Base-by-base conservation (phyloP, 1,140 invertebrate species). In the Heterodera schachtii region DNA sequence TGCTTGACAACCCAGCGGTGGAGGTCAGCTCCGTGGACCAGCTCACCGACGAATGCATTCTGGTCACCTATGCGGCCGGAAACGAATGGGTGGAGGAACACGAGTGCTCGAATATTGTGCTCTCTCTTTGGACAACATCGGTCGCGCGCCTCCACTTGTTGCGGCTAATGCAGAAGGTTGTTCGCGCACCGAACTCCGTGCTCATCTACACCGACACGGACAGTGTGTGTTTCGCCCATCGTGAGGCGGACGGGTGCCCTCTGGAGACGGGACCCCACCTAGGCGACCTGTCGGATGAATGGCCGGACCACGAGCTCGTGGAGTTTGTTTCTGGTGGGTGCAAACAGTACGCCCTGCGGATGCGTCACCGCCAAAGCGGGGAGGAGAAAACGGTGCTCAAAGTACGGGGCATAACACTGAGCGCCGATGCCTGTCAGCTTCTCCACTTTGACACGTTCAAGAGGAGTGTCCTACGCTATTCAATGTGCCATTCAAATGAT, bases 371-470 rank as follows among this genome's bases (percentile, higher is more conserved):
- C 0, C 13, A 75, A 67, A 73, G 41, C 3, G 41, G 41, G 60
- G 60, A 73, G 31, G 43, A 78, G 13, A 73, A 78, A 43, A 78
- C 13, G 3, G 8, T 78, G 2, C 16, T 78, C 3, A 78, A 78
- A 78, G 5, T 78, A 1, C 11, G 77, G 1, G 77, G 77, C 6
- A 78, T 78, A 3, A 78, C 77, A 3, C 47, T 78, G 16, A 70
- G 31, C 6, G 31, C 11, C 3, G 70, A 78, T 6, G 46, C 43
- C 0, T 43, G 52, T 31, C 71, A 47, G 1, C 31, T 41, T 3
- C n/a, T 78, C n/a, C 70, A 76, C 9, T 78, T 57, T 16, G 69
- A 78, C 44, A 78, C 13, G 3, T 78, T 78, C 47, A 78, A 78
- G 21, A 16, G n/a, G n/a, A 67, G 73, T 44, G 64, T 78, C 41